Percentiles rank a stretch among this genome's conserved stretches.
Conservation (phyloP, 2,888 invertebrate genomes). For the Tanypteryx hageni region DNA sequence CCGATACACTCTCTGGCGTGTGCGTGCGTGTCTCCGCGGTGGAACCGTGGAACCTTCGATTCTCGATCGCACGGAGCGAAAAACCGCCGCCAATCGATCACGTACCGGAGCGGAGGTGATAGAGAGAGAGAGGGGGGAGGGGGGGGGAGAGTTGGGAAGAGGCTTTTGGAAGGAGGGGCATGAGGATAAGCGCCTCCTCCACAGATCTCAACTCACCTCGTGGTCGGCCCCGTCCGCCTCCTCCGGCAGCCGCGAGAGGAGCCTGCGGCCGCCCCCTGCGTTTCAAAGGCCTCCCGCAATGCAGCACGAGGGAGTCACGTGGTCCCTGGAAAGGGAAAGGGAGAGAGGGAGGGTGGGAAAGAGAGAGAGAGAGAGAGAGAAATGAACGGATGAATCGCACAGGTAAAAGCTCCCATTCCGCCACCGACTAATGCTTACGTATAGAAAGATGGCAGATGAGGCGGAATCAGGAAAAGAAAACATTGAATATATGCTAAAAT, state of each 20-base stretch:
- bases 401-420: conserved; percentile 31
- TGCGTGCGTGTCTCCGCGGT: neutral
- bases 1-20: neutral
- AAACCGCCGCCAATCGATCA: neutral
- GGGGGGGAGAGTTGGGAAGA: neutral
- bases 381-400: neutral
- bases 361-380: too few species aligned
- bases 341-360: neutral
- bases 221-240: neutral
- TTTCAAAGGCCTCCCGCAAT: conserved; percentile 52
- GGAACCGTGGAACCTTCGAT: neutral
- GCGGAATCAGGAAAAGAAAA: too few species aligned
- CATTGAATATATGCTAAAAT: too few species aligned
- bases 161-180: neutral
- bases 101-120: neutral
- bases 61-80: neutral
- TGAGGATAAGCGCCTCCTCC: neutral
- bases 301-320: conserved; percentile 59
- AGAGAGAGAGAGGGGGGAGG: neutral
- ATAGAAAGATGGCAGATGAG: too few species aligned
- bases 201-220: neutral
- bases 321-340: neutral
- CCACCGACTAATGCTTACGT: neutral
- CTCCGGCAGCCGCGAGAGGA: neutral
- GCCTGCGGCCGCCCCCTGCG: neutral